Evolutionary conservation across 2,888 invertebrate genomes (phyloP).

Genomic region (Amiota mariae): DNA sequence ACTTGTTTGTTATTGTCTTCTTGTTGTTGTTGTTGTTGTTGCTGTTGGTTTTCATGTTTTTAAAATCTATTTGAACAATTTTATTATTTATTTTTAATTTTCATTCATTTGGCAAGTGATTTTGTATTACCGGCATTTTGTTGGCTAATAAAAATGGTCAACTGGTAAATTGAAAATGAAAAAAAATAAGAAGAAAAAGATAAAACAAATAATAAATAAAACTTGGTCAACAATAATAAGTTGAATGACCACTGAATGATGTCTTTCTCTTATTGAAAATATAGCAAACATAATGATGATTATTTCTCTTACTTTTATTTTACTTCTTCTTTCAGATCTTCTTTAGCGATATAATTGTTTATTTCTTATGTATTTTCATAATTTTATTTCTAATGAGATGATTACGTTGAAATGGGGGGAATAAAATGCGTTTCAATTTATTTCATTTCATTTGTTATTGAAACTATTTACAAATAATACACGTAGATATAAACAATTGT

Average conservation of each 20-base stretch:
- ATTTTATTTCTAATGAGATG: conserved; percentile 5
- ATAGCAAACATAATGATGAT: conserved; percentile 24
- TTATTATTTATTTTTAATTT: neutral
- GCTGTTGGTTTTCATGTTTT: neutral
- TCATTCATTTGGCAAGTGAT: neutral
- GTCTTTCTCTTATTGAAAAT: conserved; percentile 12
- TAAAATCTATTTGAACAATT: neutral
- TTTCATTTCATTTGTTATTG: too few species aligned
- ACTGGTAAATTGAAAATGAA: neutral
- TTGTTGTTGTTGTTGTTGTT: neutral
- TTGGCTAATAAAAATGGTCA: too few species aligned
- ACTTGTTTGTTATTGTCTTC: neutral
- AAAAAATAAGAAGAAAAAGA: too few species aligned
- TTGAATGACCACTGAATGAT: conserved; percentile 56
- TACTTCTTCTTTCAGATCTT: too few species aligned
- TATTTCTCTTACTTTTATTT: too few species aligned
- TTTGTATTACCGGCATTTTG: too few species aligned
- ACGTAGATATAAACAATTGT: neutral
- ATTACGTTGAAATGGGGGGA: too few species aligned
- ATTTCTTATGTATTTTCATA: conserved; percentile 4
- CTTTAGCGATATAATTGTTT: neutral
- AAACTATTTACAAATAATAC: neutral
- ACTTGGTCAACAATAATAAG: conserved; percentile 51
- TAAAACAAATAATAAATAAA: conserved; percentile 33
- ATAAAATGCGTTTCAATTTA: too few species aligned